Conservation (phyloP, 2,797 vertebrate species). For the Pseudotriccus pelzelni region DNA sequence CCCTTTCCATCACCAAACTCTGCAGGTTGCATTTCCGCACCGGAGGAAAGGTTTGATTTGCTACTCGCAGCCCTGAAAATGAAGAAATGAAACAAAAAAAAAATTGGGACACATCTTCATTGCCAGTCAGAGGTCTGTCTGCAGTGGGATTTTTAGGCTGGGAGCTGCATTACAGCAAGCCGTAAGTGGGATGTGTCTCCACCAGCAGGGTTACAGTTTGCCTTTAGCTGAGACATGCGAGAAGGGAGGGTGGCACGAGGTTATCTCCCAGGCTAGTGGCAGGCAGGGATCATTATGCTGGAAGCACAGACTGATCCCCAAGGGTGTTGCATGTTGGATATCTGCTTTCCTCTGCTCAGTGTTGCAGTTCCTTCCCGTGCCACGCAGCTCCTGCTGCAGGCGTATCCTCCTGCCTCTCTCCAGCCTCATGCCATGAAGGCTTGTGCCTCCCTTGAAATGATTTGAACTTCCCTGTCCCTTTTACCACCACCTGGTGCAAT, state of each 20-base stretch:
- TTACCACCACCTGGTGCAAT: neutral
- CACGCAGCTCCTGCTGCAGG: fast-evolving
- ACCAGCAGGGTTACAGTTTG: neutral
- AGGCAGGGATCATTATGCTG: neutral
- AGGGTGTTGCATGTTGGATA: neutral
- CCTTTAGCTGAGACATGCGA: neutral
- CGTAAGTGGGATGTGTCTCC: too few relatives aligned
- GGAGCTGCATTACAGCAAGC: neutral
- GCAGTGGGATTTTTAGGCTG: neutral
- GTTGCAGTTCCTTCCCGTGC: neutral
- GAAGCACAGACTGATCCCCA: neutral
- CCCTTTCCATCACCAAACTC: neutral
- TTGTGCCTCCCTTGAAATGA: neutral
- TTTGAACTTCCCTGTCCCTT: neutral
- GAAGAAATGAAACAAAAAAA: neutral
- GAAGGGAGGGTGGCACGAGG: neutral
- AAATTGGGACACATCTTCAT: neutral
- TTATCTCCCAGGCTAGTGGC: neutral
- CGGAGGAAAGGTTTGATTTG: neutral
- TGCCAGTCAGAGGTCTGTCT: neutral
- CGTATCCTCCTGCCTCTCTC: neutral
- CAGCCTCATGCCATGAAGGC: fast-evolving
- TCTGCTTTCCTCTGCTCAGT: neutral
- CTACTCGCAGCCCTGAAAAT: neutral
- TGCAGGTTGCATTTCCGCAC: neutral